These are phyloP conservation scores for Phaenicophaeus curvirostris DNA, from an alignment of 2,797 vertebrate genomes.

Conservation along the genomic window DNA sequence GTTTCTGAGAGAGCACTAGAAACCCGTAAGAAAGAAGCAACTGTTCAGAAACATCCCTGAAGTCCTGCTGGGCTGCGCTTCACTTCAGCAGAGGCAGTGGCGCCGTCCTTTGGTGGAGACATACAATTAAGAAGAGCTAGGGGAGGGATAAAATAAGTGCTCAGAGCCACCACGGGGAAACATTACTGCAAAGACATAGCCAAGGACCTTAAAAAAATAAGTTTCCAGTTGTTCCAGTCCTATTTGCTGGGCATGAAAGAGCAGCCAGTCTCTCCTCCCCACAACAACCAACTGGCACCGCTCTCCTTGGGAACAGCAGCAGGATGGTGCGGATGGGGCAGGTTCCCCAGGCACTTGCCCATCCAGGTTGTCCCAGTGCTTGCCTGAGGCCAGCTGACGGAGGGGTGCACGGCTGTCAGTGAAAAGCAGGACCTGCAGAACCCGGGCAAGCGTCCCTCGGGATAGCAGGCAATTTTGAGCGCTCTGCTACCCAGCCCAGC, in stretches of 20 bases:
- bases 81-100: neutral
- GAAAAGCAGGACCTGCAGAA: neutral
- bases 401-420: neutral
- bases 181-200: neutral
- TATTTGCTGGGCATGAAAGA: neutral
- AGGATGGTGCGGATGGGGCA: neutral
- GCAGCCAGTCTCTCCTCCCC: neutral
- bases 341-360: too few relatives aligned
- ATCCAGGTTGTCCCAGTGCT: neutral
- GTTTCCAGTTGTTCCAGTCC: neutral
- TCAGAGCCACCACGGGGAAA: neutral
- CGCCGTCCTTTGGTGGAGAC: neutral
- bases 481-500: neutral
- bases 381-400: too few relatives aligned
- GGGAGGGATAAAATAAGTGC: neutral
- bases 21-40: neutral
- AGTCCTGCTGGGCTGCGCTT: neutral
- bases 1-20: neutral
- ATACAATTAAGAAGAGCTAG: neutral
- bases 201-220: neutral
- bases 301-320: neutral
- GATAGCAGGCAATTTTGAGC: neutral
- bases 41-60: neutral
- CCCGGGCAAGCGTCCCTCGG: rapidly evolving
- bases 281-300: neutral